Evolutionary conservation across 2,113 vertebrate genomes (phyloP), one percentile per base, ranked within the genome.

Genomic region (Pteropus alecto): DNA sequence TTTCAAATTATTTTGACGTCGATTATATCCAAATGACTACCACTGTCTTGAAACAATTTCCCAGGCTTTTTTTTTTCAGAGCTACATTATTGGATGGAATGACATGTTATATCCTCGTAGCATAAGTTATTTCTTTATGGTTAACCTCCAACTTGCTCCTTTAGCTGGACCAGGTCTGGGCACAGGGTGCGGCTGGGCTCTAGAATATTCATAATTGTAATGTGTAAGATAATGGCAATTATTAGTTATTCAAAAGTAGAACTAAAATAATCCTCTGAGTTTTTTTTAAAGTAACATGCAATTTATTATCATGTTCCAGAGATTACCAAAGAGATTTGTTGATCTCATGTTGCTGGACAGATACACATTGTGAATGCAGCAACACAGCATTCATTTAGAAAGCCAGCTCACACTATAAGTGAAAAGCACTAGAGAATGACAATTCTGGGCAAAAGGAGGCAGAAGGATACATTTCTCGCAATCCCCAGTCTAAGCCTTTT

Each of bases 151-250:
- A 5, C 85, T 84, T 91, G 10, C 41, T 82, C 24, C 16, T 94
- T 87, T 65, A 90, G 41, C 60, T 77, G 35, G 58, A 67, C 6
- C 11, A 73, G 33, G 43, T 24, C 6, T 71, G 90, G 68, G 33
- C 3, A 46, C 13, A 85, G 51, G 35, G 22, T 41, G 35, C 26
- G 14, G n/a, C 33, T 21, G 7, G 41, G 19, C 82, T 95, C 88
- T 85, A 48, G 28, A 65, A 78, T 94, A 63, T 96, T 87, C 90
- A 35, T 94, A 97, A 89, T 77, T 97, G 56, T 93, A 97, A 98
- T 79, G 83, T 97, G 74, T 97, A 96, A 95, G 94, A 96, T 87
- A 93, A 96, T 93, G 94, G 97, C 89, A 95, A 94, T 96, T 86
- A 96, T 77, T 97, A 97, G 95, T 94, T 93, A 97, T 68, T 97